Percentiles rank a stretch among this genome's conserved stretches.
Evolutionary conservation across 2,797 vertebrate species (phyloP).

Genomic region (Vireo griseus): DNA sequence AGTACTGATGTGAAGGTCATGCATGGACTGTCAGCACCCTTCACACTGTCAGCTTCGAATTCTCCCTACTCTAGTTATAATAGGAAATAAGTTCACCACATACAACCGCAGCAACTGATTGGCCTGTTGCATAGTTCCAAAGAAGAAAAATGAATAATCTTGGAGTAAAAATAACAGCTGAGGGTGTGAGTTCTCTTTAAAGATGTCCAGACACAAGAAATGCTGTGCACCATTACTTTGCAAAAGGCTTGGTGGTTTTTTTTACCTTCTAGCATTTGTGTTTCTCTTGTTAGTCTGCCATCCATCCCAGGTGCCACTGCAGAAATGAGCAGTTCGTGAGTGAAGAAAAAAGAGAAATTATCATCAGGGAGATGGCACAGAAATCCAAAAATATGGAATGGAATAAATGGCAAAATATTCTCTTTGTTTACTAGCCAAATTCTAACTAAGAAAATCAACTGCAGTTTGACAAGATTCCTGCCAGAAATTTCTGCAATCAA

Average conservation of each 20-base stretch:
- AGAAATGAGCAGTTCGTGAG: background rate
- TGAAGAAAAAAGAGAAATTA: background rate
- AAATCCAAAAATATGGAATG: background rate
- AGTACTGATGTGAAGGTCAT: fast-evolving
- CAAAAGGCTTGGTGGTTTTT: background rate
- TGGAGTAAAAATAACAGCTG: background rate
- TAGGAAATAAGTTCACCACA: background rate
- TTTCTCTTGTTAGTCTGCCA: background rate
- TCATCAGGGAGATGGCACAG: background rate
- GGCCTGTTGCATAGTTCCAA: background rate
- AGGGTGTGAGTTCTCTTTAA: background rate
- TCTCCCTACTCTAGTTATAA: background rate
- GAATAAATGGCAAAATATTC: slow-evolving; percentile 5
- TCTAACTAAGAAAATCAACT: slow-evolving; percentile 11
- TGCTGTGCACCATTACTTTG: background rate
- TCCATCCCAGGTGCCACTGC: background rate
- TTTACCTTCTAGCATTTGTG: background rate
- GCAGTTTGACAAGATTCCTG: background rate
- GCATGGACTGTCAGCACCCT: background rate
- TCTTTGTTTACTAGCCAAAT: slow-evolving; percentile 4
- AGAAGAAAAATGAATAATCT: background rate
- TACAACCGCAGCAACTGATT: background rate
- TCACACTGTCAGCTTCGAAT: background rate
- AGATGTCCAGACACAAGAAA: background rate
- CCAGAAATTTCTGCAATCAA: slow-evolving; percentile 17